These are phyloP conservation scores for Pristionchus entomophagus DNA, from an alignment of 2,888 invertebrate genomes.

Conservation along the genomic window DNA sequence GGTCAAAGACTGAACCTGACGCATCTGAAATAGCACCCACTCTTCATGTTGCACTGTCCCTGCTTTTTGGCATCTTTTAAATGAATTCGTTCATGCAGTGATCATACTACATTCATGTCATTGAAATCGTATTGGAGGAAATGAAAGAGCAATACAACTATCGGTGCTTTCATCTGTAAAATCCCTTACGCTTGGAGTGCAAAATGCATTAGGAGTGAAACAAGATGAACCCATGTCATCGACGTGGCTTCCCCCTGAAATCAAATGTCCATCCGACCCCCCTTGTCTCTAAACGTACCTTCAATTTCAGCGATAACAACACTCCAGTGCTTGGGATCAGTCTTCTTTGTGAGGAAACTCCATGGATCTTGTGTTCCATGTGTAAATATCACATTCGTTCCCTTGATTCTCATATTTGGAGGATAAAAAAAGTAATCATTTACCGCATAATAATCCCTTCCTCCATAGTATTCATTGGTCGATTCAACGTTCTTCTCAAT, in stretches of 20 bases:
- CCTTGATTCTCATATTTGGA: no score
- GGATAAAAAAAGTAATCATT: no score
- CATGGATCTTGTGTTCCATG: constrained; percentile 45
- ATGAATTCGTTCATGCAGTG: no score
- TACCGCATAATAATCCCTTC: constrained; percentile 25
- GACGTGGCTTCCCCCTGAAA: constrained; percentile 26
- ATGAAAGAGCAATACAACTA: no score
- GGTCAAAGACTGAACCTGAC: not conserved
- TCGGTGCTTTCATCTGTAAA: no score
- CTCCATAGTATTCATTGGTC: constrained; percentile 30
- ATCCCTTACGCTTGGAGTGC: no score
- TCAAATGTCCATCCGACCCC: not conserved
- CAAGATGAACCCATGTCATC: not conserved
- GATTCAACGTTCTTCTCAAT: constrained; percentile 26
- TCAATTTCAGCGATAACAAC: constrained; percentile 18
- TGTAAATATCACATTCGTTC: constrained; percentile 48
- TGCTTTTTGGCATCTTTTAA: no score
- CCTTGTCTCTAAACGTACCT: not conserved
- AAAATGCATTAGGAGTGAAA: not conserved
- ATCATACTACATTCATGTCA: no score
- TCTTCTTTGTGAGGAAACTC: constrained; percentile 23
- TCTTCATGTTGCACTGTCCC: no score
- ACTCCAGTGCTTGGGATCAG: constrained; percentile 31
- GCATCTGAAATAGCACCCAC: not conserved
- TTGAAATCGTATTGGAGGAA: no score